These are phyloP conservation scores for Omphaloscelis lunosa DNA, from an alignment of 2,888 invertebrate genomes.

Conservation along the genomic window DNA sequence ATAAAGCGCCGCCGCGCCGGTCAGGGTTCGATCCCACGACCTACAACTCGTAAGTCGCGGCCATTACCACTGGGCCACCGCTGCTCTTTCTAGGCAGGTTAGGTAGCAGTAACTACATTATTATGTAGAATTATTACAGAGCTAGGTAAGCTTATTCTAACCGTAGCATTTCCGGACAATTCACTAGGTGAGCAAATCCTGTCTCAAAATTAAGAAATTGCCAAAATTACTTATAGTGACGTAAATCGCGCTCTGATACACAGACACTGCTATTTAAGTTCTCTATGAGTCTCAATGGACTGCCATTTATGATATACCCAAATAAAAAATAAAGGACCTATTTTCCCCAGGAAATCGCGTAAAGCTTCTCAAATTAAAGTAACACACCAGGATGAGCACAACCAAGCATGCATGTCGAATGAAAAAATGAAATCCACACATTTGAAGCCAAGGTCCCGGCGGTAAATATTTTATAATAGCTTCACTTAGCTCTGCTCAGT, in stretches of 20 bases:
- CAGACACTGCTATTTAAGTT: too few relatives aligned
- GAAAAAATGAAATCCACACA: slow-evolving; percentile 44
- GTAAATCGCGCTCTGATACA: too few relatives aligned
- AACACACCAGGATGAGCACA: slow-evolving; percentile 8
- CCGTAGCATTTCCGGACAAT: too few relatives aligned
- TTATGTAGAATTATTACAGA: background rate
- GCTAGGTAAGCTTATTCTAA: background rate
- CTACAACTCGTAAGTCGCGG: too few relatives aligned
- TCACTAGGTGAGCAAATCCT: background rate
- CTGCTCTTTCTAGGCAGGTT: too few relatives aligned
- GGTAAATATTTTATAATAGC: slow-evolving; percentile 62
- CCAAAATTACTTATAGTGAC: too few relatives aligned
- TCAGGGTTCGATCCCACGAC: too few relatives aligned
- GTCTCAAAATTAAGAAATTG: background rate
- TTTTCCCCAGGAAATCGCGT: background rate
- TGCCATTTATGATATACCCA: too few relatives aligned
- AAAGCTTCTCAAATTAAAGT: slow-evolving; percentile 15
- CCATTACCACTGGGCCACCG: too few relatives aligned
- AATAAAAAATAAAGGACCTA: background rate
- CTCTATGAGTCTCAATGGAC: too few relatives aligned
- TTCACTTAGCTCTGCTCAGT: slow-evolving; percentile 52
- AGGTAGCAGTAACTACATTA: background rate
- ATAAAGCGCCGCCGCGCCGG: too few relatives aligned
- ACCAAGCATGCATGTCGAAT: slow-evolving; percentile 22
- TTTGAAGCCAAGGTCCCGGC: slow-evolving; percentile 49